Evolutionary conservation across 2,797 vertebrate genomes (phyloP).

Genomic region (Apogon talboti): DNA sequence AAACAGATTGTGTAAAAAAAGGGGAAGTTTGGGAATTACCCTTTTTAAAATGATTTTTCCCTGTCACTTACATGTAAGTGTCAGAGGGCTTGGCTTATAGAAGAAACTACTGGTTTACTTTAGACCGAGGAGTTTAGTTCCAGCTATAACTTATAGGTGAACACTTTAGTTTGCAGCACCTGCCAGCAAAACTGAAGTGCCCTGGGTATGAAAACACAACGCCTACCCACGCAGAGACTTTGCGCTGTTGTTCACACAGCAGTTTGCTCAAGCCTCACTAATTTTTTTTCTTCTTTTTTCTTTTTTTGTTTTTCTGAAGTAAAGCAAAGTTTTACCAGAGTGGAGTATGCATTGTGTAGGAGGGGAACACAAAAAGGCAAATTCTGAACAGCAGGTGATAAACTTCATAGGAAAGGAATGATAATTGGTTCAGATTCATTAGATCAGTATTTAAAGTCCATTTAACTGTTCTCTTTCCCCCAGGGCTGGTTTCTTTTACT

Average conservation of each 20-base stretch:
- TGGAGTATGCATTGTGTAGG: conserved; percentile 30
- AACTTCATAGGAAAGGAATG: conserved; percentile 1
- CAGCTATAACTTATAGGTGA: not conserved
- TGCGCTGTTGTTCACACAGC: conserved; percentile 15
- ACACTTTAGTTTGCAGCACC: not conserved
- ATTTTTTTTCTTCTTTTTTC: not conserved
- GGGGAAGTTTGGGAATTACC: conserved; percentile 64
- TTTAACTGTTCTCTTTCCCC: too few species aligned
- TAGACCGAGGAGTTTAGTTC: not conserved
- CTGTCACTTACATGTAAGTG: not conserved
- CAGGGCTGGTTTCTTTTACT: conserved; percentile 5
- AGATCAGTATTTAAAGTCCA: too few species aligned
- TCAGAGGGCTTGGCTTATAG: not conserved
- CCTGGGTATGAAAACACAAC: conserved; percentile 4
- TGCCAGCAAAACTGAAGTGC: not conserved
- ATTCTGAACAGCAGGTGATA: conserved; percentile 20
- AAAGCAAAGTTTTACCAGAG: conserved; percentile 17
- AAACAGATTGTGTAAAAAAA: conserved; percentile 42
- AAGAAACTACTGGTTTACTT: not conserved
- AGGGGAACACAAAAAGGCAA: conserved; percentile 17
- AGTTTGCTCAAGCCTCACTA: not conserved
- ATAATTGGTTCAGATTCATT: not conserved
- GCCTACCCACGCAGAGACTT: conserved; percentile 11
- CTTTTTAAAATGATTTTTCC: conserved; percentile 2
- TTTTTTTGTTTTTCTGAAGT: conserved; percentile 22